phyloP scores from a whole-genome alignment of 2,888 invertebrate species.

The Epinotia demarniana region DNA sequence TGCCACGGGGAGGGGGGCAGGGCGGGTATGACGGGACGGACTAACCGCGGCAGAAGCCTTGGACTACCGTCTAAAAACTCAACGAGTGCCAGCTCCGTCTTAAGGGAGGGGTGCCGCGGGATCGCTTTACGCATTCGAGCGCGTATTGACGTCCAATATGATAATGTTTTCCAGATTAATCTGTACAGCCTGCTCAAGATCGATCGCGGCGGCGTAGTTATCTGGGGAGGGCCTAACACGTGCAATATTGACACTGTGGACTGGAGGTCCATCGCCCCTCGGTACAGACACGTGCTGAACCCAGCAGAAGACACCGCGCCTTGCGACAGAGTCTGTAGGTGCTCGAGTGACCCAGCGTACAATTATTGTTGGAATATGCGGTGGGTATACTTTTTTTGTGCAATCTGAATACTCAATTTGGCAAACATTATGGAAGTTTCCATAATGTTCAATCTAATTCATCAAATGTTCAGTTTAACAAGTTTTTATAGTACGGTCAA shows the following conservation, averaged over 20 bases:
- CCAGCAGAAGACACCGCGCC: constrained; percentile 53
- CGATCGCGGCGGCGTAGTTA: constrained; percentile 91
- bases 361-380: constrained; percentile 76
- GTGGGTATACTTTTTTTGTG: constrained; percentile 53
- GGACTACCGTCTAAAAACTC: no score
- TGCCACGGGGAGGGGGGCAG: no score
- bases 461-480: no score
- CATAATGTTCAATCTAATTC: no score
- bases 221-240: constrained; percentile 90
- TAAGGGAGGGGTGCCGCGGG: no score
- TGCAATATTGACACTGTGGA: constrained; percentile 88
- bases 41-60: no score
- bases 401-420: no score
- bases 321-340: constrained; percentile 65
- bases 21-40: no score
- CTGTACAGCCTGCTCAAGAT: constrained; percentile 89
- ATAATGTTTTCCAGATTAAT: constrained; percentile 85
- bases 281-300: constrained; percentile 65
- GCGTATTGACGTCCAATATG: neutral
- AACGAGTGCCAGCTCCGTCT: no score
- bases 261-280: constrained; percentile 71
- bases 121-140: no score
- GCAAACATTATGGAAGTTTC: neutral
- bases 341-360: constrained; percentile 55
- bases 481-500: no score